phyloP scores from a whole-genome alignment of 2,797 vertebrate genomes.

The Heterohyrax brucei region DNA sequence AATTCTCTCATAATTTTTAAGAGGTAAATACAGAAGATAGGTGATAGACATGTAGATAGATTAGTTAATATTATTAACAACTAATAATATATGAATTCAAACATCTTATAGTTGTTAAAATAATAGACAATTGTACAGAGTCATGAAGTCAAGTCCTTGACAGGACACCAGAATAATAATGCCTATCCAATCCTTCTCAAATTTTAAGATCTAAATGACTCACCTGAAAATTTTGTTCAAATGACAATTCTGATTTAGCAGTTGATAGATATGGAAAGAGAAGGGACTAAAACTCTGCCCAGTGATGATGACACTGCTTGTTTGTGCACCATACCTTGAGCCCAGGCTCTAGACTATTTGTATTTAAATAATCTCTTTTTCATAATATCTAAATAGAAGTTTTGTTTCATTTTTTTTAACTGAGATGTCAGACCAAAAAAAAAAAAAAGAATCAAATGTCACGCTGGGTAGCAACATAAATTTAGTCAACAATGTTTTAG shows the following conservation, averaged over 20 bases:
- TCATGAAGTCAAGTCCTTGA: not conserved
- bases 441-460: not conserved
- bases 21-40: not conserved
- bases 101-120: constrained; percentile 6
- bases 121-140: not conserved
- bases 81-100: not conserved
- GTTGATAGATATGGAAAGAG: not conserved
- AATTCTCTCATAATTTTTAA: not conserved
- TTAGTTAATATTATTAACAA: not conserved
- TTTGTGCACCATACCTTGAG: not conserved
- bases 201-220: not conserved
- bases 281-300: not conserved
- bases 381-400: not conserved
- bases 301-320: not conserved
- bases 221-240: not conserved
- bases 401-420: not conserved
- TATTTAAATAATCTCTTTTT: not conserved
- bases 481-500: not conserved
- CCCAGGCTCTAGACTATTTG: not conserved
- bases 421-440: not conserved
- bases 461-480: not conserved
- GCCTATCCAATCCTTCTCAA: not conserved
- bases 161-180: not conserved
- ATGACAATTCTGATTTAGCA: not conserved
- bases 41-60: not conserved